Evolutionary conservation across 1,140 invertebrate species (phyloP), one percentile per base, ranked within the genome.

Genomic region (Holotrichia oblita): DNA sequence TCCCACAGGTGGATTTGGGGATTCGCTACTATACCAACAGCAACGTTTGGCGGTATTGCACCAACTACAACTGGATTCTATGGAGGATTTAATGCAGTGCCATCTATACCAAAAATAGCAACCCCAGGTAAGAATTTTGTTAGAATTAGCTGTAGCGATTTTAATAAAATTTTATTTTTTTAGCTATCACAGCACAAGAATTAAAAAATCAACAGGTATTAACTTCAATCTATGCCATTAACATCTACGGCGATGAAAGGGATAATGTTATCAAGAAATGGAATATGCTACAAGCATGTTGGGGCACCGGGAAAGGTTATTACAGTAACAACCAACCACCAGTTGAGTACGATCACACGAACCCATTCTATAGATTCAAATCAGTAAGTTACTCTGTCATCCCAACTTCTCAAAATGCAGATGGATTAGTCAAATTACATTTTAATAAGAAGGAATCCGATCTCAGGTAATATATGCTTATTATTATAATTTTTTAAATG

Each of bases 271-370:
- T 99, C 41, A 95, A 96, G 2, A 95, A 95, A 85, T 98, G 96
- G 94, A 99, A 99, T 85, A 92, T 97, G 78, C 87, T 99, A 55
- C 97, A 98, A 87, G 96, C 97, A 0, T 93, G 94, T 81, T 98
- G 97, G 97, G 98, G 97, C 2, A 86, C 86, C 83, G 92, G 92
- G 4, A 91, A 93, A 88, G 92, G 94, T 3, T 97, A 94, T 84
- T 97, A 96, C 85, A 92, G 91, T 22, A 88, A 91, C 44, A 93
- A 91, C 83, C 89, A 90, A 17, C 92, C 92, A 2, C 92, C 94
- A 0, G 91, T 98, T 14, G 93, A 96, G 77, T 93, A 98, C 64
- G 95, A 93, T 76, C 93, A 94, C 76, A 93, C 97, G 80, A 98
- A 98, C 88, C 94, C 95, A 3, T 91, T 97, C 34, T 98, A 96